phyloP scores from a whole-genome alignment of 2,113 vertebrate species.

The Tragelaphus strepsiceros region DNA sequence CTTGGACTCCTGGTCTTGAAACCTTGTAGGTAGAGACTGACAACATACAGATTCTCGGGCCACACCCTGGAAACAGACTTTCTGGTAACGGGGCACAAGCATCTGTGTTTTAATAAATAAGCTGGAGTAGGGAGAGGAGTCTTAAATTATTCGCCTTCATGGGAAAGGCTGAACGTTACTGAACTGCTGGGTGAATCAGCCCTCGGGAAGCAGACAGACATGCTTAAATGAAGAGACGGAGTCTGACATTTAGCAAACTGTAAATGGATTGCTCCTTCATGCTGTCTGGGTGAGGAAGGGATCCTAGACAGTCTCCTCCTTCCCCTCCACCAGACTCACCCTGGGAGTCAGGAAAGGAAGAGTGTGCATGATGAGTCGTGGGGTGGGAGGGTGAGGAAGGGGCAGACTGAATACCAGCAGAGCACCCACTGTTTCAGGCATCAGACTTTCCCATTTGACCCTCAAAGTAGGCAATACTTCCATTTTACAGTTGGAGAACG shows the following conservation, averaged over 20 bases:
- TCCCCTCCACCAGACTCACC: neutral
- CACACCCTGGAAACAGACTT: neutral
- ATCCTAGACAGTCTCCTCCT: neutral
- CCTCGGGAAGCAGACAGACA: neutral
- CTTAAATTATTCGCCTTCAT: neutral
- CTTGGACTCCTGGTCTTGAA: neutral
- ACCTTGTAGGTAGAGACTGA: neutral
- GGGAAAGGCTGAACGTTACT: neutral
- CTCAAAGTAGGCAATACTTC: neutral
- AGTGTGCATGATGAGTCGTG: rapidly evolving
- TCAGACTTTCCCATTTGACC: too few species aligned
- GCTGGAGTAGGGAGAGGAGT: neutral
- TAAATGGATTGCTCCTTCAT: neutral
- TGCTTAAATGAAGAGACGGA: neutral
- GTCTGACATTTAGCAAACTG: neutral
- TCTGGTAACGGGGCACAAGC: neutral
- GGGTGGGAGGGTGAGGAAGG: too few species aligned
- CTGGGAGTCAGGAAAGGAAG: neutral
- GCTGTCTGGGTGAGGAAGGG: neutral
- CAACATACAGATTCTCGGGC: neutral
- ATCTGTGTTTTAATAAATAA: neutral
- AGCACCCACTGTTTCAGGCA: neutral
- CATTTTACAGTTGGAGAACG: neutral
- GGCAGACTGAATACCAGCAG: neutral
- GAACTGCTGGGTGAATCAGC: neutral